Evolutionary conservation across 2,113 vertebrate genomes (phyloP), one percentile per base, ranked within the genome.

Genomic region (Oryzias curvinotus): DNA sequence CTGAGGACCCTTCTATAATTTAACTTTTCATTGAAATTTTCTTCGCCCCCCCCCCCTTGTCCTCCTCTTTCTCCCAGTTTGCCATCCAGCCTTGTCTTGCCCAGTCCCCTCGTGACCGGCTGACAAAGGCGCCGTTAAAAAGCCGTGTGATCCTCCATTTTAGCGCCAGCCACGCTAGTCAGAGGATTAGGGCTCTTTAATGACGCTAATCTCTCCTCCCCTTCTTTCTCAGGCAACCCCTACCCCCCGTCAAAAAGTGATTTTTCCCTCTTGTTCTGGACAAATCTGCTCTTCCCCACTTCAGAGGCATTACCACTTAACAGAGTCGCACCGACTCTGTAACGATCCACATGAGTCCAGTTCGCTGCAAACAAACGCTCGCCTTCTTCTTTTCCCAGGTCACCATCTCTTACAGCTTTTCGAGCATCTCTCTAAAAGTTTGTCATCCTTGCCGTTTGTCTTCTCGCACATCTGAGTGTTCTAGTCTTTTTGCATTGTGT

Each of bases 121-220:
- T 90, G 91, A 94, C 91, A 93, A 94, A 95, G 92, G 91, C 91
- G 91, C 88, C 85, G 91, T 92, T 88, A 91, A 93, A 92, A 91
- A 93, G 89, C 92, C 92, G 90, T 92, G 90, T 92, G 93, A 93
- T 94, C 93, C 91, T 86, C 91, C 88, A 88, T 95, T 94, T 95
- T 92, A 91, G 92, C 90, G 92, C 89, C 90, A 93, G 93, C 91
- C 91, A 92, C 93, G 92, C 92, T 95, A 93, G 91, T 92, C 86
- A 88, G 88, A 94, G 93, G 94, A 95, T 94, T 95, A 96, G 91
- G 91, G 88, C 91, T 94, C 94, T 96, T 93, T 94, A 95, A 95
- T 95, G 94, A 95, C 92, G 93, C 93, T 93, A 95, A 94, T 96
- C 94, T 95, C 88, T 62, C 82, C 82, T 76, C 83, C 78, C 88